Percentiles rank a stretch among this genome's conserved stretches.
Evolutionary conservation across 2,113 vertebrate species (phyloP).

Genomic region (Pygathrix nemaeus): DNA sequence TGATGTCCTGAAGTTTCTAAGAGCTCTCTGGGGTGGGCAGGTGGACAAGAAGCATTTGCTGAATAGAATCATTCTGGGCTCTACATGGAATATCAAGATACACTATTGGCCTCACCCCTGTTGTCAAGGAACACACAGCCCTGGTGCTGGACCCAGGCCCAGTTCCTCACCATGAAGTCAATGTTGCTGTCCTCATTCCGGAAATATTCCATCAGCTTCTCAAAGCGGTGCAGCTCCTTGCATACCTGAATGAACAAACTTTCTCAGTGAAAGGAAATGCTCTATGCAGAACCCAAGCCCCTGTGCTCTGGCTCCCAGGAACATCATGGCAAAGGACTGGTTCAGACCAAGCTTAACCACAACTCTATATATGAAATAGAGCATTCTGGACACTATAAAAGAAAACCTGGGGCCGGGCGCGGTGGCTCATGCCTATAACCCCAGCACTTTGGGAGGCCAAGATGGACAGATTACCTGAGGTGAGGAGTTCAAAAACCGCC

Average conservation of each 20-base stretch:
- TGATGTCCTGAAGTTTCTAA: neutral
- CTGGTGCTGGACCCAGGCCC: neutral
- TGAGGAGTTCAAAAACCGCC: too few relatives aligned
- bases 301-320: neutral
- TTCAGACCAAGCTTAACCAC: neutral
- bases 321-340: neutral
- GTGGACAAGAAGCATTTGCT: neutral
- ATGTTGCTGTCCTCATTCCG: slow-evolving; percentile 97
- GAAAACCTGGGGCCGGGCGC: neutral
- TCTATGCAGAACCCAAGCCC: neutral
- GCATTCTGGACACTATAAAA: neutral
- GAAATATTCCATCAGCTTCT: slow-evolving; percentile 98
- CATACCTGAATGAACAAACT: slow-evolving; percentile 88
- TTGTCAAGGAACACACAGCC: neutral
- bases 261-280: neutral
- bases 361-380: neutral
- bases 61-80: neutral
- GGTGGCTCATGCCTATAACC: too few relatives aligned
- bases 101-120: neutral
- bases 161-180: slow-evolving; percentile 93
- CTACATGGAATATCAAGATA: neutral
- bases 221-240: slow-evolving; percentile 96
- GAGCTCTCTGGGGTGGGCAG: neutral
- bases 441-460: too few relatives aligned
- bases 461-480: too few relatives aligned